Conservation (phyloP, 1,140 invertebrate species). For the Metaphire vulgaris region DNA sequence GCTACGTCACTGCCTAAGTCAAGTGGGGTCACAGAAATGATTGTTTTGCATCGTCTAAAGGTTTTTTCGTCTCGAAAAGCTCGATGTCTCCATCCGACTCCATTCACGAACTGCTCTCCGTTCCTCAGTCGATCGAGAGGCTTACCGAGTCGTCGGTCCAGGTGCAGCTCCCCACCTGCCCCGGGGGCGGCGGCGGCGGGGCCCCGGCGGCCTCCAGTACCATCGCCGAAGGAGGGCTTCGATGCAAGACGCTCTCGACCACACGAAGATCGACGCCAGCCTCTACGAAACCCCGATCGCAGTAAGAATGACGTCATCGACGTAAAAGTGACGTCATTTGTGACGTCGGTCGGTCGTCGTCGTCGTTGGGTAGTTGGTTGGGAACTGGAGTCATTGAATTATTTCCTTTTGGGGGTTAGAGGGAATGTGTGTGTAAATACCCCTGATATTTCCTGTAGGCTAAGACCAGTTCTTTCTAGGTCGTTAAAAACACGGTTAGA, state of each 20-base stretch:
- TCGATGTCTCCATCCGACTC: neutral
- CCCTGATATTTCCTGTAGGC: too few relatives aligned
- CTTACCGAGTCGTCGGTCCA: constrained; percentile 10
- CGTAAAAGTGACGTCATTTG: too few relatives aligned
- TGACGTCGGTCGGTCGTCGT: too few relatives aligned
- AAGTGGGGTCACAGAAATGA: neutral
- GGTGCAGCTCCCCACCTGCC: neutral
- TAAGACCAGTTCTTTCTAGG: too few relatives aligned
- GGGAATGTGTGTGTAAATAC: too few relatives aligned
- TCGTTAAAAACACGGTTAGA: too few relatives aligned
- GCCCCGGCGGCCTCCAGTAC: neutral
- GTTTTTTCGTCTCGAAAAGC: neutral
- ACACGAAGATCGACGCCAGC: constrained; percentile 34
- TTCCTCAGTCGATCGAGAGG: constrained; percentile 12
- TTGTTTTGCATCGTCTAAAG: neutral
- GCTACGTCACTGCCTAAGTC: too few relatives aligned
- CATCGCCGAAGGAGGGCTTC: constrained; percentile 31
- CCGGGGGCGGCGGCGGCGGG: too few relatives aligned
- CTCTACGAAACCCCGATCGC: constrained; percentile 34
- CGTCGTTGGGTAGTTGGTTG: too few relatives aligned
- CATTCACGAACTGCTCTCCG: constrained; percentile 4
- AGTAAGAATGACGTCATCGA: too few relatives aligned
- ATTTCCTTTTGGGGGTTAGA: too few relatives aligned
- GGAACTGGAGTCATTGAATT: too few relatives aligned
- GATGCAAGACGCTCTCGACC: constrained; percentile 35